Evolutionary conservation across 2,113 vertebrate species (phyloP).

Genomic region (Prunella fulvescens): DNA sequence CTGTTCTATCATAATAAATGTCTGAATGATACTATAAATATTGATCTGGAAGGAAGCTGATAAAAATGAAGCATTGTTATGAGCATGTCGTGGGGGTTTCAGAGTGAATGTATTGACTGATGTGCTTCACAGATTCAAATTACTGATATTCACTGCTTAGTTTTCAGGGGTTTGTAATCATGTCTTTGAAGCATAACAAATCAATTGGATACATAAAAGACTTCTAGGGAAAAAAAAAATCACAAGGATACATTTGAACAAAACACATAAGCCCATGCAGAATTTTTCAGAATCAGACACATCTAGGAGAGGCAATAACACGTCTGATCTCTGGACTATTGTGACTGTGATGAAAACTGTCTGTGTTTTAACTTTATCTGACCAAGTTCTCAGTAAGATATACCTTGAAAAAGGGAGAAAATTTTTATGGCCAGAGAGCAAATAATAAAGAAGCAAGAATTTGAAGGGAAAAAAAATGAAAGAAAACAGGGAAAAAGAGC

Average conservation of each 20-base stretch:
- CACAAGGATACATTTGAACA: background rate
- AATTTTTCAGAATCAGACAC: background rate
- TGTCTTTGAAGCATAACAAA: constrained; percentile 43
- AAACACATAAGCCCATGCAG: background rate
- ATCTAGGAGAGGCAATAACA: background rate
- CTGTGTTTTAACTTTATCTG: background rate
- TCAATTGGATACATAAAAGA: constrained; percentile 35
- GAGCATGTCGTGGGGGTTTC: constrained; percentile 36
- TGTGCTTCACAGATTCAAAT: constrained; percentile 70
- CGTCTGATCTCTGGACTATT: background rate
- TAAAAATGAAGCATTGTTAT: constrained; percentile 65
- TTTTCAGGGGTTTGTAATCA: constrained; percentile 64
- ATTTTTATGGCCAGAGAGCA: background rate
- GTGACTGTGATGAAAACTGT: background rate
- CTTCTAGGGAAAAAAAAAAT: background rate
- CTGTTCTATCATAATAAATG: constrained; percentile 32
- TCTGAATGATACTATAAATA: constrained; percentile 68
- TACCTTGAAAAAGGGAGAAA: background rate
- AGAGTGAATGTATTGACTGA: constrained; percentile 66
- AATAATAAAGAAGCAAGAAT: background rate
- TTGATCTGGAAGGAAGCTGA: constrained; percentile 61
- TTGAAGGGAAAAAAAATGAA: background rate
- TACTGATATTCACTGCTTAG: constrained; percentile 61
- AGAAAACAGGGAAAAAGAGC: background rate
- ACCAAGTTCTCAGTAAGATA: background rate